Evolutionary conservation across 2,113 vertebrate species (phyloP).

Genomic region (Nycticebus coucang): DNA sequence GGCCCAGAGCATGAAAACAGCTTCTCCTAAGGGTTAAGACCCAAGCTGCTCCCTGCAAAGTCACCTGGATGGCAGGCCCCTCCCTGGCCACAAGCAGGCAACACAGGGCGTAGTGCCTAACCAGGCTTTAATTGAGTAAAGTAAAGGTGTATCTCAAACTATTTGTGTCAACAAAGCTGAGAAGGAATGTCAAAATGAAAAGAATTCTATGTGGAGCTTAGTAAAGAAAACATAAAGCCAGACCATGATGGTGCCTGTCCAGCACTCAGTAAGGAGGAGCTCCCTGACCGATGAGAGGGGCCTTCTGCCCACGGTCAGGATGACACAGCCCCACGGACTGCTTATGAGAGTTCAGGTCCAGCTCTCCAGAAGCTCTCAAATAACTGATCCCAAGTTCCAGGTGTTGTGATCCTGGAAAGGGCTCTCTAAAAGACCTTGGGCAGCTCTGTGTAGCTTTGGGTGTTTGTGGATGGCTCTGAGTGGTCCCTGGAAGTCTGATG

Average conservation of each 20-base stretch:
- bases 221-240: rapidly evolving
- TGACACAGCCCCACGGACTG: rapidly evolving
- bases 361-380: rapidly evolving
- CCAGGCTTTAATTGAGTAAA: rapidly evolving
- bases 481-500: no score
- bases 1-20: neutral
- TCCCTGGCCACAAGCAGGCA: neutral
- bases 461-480: neutral
- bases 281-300: rapidly evolving
- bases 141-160: rapidly evolving
- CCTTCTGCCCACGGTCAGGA: neutral
- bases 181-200: neutral
- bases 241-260: rapidly evolving
- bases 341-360: rapidly evolving
- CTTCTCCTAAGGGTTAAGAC: neutral
- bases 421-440: neutral
- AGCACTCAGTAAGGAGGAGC: rapidly evolving
- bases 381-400: neutral
- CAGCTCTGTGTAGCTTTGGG: neutral
- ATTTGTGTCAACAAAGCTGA: rapidly evolving
- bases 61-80: rapidly evolving
- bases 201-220: rapidly evolving
- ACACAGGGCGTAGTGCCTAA: rapidly evolving
- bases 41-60: neutral
- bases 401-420: neutral